A percentile compares a stretch with the other conserved stretches of the same genome.
phyloP scores from a whole-genome alignment of 1,140 invertebrate genomes.

The Bombus difficillimus region DNA sequence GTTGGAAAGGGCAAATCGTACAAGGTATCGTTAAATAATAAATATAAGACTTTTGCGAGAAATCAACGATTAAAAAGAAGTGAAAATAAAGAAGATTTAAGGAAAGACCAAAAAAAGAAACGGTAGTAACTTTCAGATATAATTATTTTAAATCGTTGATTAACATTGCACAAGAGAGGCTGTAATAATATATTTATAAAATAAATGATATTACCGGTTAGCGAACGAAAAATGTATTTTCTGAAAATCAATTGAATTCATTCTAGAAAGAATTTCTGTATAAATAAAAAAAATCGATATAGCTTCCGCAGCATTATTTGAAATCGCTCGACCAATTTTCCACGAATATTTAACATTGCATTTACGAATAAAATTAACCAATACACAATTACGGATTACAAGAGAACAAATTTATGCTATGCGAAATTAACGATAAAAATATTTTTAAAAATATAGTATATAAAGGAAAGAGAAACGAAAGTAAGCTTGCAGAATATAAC shows the following conservation, averaged over 20 bases:
- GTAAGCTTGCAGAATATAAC: slow-evolving; percentile 27
- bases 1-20: no score
- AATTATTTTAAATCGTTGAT: no score
- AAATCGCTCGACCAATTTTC: neutral
- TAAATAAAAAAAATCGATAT: neutral
- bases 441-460: neutral
- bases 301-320: neutral
- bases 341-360: neutral
- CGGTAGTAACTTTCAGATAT: no score
- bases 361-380: neutral
- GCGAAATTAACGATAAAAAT: neutral
- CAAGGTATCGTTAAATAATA: no score
- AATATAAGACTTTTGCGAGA: no score
- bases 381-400: no score
- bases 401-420: neutral
- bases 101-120: no score
- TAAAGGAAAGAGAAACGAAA: neutral
- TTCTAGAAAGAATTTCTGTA: neutral
- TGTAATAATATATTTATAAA: no score
- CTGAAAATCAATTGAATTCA: neutral
- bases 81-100: no score
- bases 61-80: no score
- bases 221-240: neutral
- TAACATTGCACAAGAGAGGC: no score
- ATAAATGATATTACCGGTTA: no score